These are phyloP conservation scores for Chrysotoxum bicinctum DNA, from an alignment of 2,888 invertebrate species.

Conservation along the genomic window DNA sequence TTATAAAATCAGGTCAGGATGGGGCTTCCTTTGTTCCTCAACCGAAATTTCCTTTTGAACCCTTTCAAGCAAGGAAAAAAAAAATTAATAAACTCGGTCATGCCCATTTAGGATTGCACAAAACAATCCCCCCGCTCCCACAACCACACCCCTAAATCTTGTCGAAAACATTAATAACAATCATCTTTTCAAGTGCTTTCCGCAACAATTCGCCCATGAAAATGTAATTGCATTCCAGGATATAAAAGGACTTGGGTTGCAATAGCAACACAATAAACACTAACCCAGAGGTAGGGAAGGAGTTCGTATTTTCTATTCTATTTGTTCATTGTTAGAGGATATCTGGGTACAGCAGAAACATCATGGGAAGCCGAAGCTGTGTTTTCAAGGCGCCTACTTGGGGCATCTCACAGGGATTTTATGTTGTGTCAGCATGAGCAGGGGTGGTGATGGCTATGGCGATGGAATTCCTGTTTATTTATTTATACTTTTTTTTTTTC, in stretches of 20 bases:
- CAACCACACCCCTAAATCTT: slow-evolving; percentile 26
- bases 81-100: slow-evolving; percentile 53
- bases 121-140: slow-evolving; percentile 29
- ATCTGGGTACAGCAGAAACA: neutral
- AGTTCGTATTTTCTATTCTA: slow-evolving; percentile 26
- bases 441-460: slow-evolving; percentile 15
- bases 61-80: slow-evolving; percentile 11
- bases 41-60: slow-evolving; percentile 5
- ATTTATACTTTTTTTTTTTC: slow-evolving; percentile 22
- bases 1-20: slow-evolving; percentile 42
- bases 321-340: slow-evolving; percentile 53
- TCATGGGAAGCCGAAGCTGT: slow-evolving; percentile 3
- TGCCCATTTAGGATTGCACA: slow-evolving; percentile 45
- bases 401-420: slow-evolving; percentile 47
- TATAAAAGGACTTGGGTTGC: slow-evolving; percentile 17
- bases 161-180: slow-evolving; percentile 66
- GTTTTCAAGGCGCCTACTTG: slow-evolving; percentile 62
- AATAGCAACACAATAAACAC: slow-evolving; percentile 25
- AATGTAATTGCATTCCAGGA: slow-evolving; percentile 71
- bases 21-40: neutral
- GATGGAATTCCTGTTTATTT: slow-evolving; percentile 26
- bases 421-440: slow-evolving; percentile 53
- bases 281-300: neutral
- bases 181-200: slow-evolving; percentile 71
- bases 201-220: slow-evolving; percentile 72